phyloP scores from a whole-genome alignment of 2,113 vertebrate species.

The Lates calcarifer region DNA sequence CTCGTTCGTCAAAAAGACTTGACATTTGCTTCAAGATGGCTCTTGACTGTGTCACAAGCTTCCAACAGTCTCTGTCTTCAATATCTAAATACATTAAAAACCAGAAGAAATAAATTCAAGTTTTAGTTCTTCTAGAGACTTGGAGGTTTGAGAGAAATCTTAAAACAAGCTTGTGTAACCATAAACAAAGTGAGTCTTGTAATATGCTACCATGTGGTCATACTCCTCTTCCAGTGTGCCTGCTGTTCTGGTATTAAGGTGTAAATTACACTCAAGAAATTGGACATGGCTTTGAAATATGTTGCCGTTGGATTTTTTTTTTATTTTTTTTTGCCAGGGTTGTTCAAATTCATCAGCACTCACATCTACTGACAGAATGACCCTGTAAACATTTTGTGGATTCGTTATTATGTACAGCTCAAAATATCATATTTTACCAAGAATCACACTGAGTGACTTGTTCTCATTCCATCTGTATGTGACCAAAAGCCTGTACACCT shows the following conservation, averaged over 20 bases:
- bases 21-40: not conserved
- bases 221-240: not conserved
- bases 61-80: not conserved
- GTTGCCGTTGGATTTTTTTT: not conserved
- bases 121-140: too few species aligned
- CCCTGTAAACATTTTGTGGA: not conserved
- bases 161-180: not conserved
- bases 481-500: not conserved
- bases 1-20: not conserved
- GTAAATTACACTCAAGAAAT: constrained; percentile 22
- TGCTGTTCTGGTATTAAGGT: constrained; percentile 1
- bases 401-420: not conserved
- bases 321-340: not conserved
- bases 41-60: not conserved
- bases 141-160: too few species aligned
- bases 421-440: not conserved
- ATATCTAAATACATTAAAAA: not conserved
- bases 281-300: not conserved
- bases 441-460: not conserved
- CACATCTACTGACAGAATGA: not conserved
- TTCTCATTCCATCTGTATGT: not conserved
- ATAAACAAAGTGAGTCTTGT: not conserved
- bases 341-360: constrained; percentile 4
- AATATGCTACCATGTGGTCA: not conserved
- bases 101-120: not conserved